A percentile compares a stretch with the other conserved stretches of the same genome.
Conservation (phyloP, 2,797 vertebrate species). For the Sarcoramphus papa region DNA sequence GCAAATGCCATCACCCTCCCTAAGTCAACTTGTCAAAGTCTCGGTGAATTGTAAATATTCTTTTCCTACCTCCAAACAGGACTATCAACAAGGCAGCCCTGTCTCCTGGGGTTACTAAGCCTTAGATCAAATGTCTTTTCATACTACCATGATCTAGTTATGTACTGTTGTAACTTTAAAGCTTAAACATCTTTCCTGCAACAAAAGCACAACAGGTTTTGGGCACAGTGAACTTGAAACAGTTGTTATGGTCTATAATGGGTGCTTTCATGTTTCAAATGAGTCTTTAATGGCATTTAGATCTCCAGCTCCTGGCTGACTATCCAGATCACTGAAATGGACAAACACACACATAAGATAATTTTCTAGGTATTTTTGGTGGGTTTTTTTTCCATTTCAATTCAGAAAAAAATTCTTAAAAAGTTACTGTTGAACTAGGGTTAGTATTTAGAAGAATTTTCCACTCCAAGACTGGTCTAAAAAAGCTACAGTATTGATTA, state of each 20-base stretch:
- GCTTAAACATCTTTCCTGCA: background rate
- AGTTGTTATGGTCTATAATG: background rate
- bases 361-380: background rate
- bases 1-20: background rate
- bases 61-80: background rate
- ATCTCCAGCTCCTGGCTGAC: background rate
- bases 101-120: background rate
- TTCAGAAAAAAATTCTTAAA: background rate
- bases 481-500: background rate
- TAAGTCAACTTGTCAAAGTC: background rate
- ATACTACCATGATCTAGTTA: background rate
- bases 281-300: background rate
- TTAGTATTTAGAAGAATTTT: background rate
- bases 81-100: background rate
- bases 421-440: background rate
- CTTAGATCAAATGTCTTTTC: background rate
- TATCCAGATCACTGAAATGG: background rate
- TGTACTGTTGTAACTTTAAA: background rate
- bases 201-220: background rate
- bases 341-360: background rate
- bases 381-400: fast-evolving
- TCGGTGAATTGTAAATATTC: background rate
- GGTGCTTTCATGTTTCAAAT: background rate
- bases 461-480: background rate
- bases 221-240: background rate